Percentiles rank a stretch among this genome's conserved stretches.
These are phyloP conservation scores for Pomacea maculata DNA, from an alignment of 1,140 invertebrate species.

Conservation along the genomic window DNA sequence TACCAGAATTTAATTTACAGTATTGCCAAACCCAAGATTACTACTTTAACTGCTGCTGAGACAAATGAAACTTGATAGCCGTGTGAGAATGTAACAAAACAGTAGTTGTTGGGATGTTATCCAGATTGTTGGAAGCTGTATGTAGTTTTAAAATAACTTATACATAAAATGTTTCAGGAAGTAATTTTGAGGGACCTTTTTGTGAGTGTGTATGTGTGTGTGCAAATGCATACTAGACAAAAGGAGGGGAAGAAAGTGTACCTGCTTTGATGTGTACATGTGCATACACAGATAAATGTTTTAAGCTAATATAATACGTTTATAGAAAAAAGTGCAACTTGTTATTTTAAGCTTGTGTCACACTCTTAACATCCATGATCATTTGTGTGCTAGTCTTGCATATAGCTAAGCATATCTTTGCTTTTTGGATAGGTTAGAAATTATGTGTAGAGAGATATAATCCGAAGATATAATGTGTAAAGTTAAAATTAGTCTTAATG, in stretches of 20 bases:
- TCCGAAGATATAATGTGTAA: no score
- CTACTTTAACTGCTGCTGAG: no score
- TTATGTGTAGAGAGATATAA: no score
- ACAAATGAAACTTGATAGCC: no score
- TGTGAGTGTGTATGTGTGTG: conserved; percentile 1
- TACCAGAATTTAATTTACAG: no score
- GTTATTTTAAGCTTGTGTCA: not conserved
- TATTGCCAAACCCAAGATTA: no score
- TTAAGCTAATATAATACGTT: not conserved
- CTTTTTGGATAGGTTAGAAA: not conserved
- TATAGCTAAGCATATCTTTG: not conserved
- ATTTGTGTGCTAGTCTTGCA: not conserved
- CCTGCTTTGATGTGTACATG: not conserved
- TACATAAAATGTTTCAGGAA: no score
- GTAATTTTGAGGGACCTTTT: not conserved
- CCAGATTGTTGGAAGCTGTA: no score
- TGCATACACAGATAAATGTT: not conserved
- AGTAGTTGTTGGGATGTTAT: no score
- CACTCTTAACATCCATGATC: conserved; percentile 1
- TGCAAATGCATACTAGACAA: not conserved
- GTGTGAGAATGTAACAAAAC: no score
- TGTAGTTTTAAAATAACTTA: no score
- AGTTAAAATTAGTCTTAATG: no score
- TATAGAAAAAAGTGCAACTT: not conserved
- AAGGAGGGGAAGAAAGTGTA: not conserved